Evolutionary conservation across 2,113 vertebrate genomes (phyloP).

Genomic region (Lophotis ruficrista): DNA sequence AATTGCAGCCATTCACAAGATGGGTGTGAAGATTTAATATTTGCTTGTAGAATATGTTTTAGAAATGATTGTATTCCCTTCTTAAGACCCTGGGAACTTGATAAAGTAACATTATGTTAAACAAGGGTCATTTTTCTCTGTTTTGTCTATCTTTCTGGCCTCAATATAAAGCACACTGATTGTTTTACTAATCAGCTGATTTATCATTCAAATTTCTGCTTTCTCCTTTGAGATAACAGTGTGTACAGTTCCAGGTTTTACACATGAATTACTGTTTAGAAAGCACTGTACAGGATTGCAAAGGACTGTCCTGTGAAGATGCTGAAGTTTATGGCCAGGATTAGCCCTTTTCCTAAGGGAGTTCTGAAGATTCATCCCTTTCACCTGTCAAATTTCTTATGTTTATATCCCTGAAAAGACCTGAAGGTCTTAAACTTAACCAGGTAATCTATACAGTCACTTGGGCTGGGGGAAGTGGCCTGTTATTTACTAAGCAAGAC

Average conservation of each 20-base stretch:
- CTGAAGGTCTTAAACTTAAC: neutral
- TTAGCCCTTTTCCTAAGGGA: neutral
- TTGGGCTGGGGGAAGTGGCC: neutral
- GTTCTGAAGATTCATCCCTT: neutral
- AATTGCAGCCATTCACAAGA: neutral
- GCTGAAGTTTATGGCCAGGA: neutral
- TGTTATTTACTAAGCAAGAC: neutral
- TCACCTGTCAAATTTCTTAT: neutral
- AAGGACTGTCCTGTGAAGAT: neutral
- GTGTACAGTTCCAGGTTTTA: neutral
- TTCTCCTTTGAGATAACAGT: neutral
- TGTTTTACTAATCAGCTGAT: neutral
- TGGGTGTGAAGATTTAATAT: neutral
- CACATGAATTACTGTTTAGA: neutral
- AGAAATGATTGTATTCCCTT: slow-evolving; percentile 3
- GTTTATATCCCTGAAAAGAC: neutral
- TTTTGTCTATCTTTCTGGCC: neutral
- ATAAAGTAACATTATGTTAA: neutral
- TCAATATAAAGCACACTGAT: neutral
- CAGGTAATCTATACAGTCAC: neutral
- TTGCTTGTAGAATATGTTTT: neutral
- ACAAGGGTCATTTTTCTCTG: neutral
- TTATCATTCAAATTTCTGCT: neutral
- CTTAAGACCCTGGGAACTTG: neutral
- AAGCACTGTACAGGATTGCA: neutral